phyloP scores from a whole-genome alignment of 2,888 invertebrate genomes.

The Callosobruchus maculatus region DNA sequence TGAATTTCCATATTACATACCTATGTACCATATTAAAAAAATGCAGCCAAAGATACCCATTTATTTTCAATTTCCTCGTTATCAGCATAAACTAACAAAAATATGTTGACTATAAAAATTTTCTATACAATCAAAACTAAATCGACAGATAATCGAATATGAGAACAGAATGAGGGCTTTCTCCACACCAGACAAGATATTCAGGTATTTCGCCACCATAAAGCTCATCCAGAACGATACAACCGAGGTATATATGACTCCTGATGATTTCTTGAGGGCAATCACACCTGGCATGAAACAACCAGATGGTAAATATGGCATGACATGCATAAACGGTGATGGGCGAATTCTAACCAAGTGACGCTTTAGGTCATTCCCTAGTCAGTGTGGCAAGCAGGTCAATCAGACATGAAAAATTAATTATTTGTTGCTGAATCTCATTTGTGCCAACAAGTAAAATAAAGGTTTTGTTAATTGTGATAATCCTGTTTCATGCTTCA shows the following conservation, averaged over 20 bases:
- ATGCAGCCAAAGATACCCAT: too few species aligned
- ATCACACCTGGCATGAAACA: constrained; percentile 96
- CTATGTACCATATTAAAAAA: too few species aligned
- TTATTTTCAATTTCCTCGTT: neutral
- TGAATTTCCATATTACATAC: too few species aligned
- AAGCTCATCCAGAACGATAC: constrained; percentile 65
- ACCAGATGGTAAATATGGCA: constrained; percentile 76
- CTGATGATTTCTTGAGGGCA: constrained; percentile 94
- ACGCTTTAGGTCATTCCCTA: too few species aligned
- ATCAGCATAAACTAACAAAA: too few species aligned
- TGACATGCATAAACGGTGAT: neutral
- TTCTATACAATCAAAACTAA: constrained; percentile 23
- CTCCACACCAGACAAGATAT: constrained; percentile 98
- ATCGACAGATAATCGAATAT: constrained; percentile 87
- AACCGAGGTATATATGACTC: constrained; percentile 92
- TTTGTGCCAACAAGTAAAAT: too few species aligned
- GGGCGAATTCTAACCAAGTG: neutral
- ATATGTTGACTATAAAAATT: too few species aligned
- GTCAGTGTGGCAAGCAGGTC: neutral
- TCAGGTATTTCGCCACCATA: constrained; percentile 97
- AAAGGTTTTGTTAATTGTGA: too few species aligned
- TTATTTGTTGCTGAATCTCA: too few species aligned
- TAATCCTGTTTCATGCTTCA: too few species aligned
- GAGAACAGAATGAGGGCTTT: constrained; percentile 93
- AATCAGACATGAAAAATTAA: too few species aligned